A percentile compares a stretch with the other conserved stretches of the same genome.
Conservation (phyloP, 2,888 invertebrate species). For the Pseudoips prasinana region DNA sequence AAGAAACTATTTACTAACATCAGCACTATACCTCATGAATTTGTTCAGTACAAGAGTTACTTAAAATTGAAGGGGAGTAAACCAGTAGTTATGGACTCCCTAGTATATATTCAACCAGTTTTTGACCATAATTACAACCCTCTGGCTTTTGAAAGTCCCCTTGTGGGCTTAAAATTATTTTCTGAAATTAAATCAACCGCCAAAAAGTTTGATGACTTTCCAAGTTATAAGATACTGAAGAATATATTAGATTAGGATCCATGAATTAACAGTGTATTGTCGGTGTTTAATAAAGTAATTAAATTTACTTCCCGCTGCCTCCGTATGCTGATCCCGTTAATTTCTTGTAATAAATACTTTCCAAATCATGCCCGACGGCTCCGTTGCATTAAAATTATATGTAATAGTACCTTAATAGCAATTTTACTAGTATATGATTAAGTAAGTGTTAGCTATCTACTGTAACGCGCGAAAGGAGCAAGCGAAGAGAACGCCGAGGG, state of each 20-base stretch:
- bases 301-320: no score
- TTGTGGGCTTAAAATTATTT: not conserved
- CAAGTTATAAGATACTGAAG: conserved; percentile 7
- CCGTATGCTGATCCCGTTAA: no score
- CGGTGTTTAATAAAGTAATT: no score
- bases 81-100: not conserved
- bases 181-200: conserved; percentile 4
- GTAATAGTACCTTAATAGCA: no score
- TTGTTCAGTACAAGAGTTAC: conserved; percentile 2
- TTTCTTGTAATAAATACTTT: no score
- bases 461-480: no score
- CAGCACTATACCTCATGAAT: conserved; percentile 3
- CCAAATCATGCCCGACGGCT: no score
- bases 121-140: conserved; percentile 2
- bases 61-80: not conserved
- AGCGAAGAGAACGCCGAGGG: no score
- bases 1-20: conserved; percentile 2
- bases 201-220: conserved; percentile 3
- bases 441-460: no score
- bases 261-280: no score
- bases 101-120: conserved; percentile 4
- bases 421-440: no score
- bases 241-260: conserved; percentile 2
- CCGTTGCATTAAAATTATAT: no score
- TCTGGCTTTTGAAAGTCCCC: not conserved